Conservation (phyloP, 2,888 invertebrate genomes). For the Nomada hirtipes region DNA sequence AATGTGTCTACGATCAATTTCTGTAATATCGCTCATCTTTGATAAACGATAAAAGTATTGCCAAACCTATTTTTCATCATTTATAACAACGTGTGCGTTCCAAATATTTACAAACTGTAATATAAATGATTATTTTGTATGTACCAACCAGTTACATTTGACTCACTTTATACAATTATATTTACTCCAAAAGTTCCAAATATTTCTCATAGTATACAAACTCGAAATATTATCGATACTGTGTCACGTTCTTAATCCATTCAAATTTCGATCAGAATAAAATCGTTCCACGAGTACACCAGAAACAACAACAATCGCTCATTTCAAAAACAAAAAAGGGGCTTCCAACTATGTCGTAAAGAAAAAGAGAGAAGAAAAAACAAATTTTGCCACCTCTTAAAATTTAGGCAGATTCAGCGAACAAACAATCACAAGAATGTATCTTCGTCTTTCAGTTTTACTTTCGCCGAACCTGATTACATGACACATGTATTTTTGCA, state of each 20-base stretch:
- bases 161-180: background rate
- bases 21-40: too few species aligned
- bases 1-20: background rate
- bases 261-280: background rate
- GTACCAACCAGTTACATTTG: background rate
- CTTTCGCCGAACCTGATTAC: slow-evolving; percentile 11
- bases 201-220: background rate
- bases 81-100: background rate
- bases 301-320: background rate
- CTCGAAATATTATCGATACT: background rate
- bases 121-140: background rate
- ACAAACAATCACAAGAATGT: background rate
- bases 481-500: slow-evolving; percentile 11
- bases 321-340: background rate
- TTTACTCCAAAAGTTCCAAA: background rate
- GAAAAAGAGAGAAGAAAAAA: too few species aligned
- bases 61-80: background rate
- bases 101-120: background rate
- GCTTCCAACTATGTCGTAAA: background rate
- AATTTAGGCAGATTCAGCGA: slow-evolving; percentile 6
- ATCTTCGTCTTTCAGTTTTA: slow-evolving; percentile 11
- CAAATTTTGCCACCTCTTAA: too few species aligned
- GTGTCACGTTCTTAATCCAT: background rate
- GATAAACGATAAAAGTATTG: background rate
- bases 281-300: background rate